phyloP scores from a whole-genome alignment of 2,888 invertebrate species.

The Hirtodrosophila cameraria region DNA sequence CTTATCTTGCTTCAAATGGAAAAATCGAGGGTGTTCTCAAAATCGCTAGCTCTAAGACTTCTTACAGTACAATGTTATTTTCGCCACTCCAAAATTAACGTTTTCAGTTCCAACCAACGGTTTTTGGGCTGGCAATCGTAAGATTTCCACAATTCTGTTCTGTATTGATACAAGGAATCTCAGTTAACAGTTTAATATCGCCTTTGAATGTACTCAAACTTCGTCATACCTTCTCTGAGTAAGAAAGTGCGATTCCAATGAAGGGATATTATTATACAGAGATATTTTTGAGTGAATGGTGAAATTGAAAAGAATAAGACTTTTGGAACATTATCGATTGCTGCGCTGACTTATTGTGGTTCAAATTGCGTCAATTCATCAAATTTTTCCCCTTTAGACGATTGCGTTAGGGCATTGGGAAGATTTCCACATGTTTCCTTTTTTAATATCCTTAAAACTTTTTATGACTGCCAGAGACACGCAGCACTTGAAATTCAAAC shows the following conservation, averaged over 20 bases:
- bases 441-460: conserved; percentile 70
- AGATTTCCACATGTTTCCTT: conserved; percentile 48
- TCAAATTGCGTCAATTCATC: conserved; percentile 64
- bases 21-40: conserved; percentile 17
- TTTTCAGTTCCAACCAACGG: too few species aligned
- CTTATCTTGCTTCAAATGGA: conserved; percentile 3
- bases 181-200: too few species aligned
- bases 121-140: too few species aligned
- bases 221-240: too few species aligned
- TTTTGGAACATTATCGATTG: conserved; percentile 26
- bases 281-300: not conserved
- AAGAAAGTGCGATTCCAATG: not conserved
- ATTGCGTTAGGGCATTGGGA: conserved; percentile 6
- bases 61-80: too few species aligned
- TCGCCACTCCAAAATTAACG: too few species aligned
- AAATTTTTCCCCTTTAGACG: conserved; percentile 43
- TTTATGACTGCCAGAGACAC: conserved; percentile 61
- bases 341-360: conserved; percentile 44
- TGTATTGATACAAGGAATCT: too few species aligned
- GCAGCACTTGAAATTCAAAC: conserved; percentile 63
- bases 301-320: not conserved
- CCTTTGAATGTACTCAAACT: too few species aligned
- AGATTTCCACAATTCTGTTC: too few species aligned
- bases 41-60: not conserved
- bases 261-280: not conserved